Evolutionary conservation across 2,113 vertebrate species (phyloP).

Genomic region (Mirounga angustirostris): DNA sequence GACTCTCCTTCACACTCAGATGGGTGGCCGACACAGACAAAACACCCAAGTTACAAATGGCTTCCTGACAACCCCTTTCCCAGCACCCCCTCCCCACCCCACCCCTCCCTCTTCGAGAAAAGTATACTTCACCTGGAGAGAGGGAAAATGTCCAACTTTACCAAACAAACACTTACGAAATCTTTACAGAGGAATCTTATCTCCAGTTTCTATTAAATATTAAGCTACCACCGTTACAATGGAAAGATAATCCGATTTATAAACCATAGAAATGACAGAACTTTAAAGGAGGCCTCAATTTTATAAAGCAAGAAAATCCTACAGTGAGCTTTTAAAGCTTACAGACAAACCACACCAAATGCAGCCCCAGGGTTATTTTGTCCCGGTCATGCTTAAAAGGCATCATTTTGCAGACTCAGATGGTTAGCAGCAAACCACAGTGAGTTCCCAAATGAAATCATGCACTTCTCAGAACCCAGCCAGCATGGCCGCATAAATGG

Average conservation of each 20-base stretch:
- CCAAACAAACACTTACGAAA: background rate
- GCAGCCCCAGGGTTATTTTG: slow-evolving; percentile 59
- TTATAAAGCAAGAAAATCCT: slow-evolving; percentile 62
- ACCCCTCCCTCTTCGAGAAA: background rate
- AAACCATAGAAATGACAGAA: slow-evolving; percentile 48
- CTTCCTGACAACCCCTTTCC: background rate
- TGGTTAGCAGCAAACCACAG: slow-evolving; percentile 60
- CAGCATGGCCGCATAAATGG: slow-evolving; percentile 26
- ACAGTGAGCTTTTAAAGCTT: slow-evolving; percentile 48
- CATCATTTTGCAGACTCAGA: slow-evolving; percentile 68
- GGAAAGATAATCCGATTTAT: slow-evolving; percentile 39
- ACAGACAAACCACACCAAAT: slow-evolving; percentile 56
- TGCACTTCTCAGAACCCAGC: slow-evolving; percentile 44
- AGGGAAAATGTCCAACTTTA: background rate
- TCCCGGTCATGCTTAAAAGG: slow-evolving; percentile 52
- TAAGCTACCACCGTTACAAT: background rate
- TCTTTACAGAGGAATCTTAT: slow-evolving; percentile 8
- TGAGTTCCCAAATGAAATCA: slow-evolving; percentile 66
- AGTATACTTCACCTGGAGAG: background rate
- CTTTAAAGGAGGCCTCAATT: slow-evolving; percentile 33
- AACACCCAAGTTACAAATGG: background rate
- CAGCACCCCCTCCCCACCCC: fast-evolving
- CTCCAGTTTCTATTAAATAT: slow-evolving; percentile 50
- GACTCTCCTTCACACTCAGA: background rate
- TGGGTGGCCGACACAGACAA: background rate